Evolutionary conservation across 1,140 invertebrate species (phyloP).

Genomic region (Palaemon carinicauda): DNA sequence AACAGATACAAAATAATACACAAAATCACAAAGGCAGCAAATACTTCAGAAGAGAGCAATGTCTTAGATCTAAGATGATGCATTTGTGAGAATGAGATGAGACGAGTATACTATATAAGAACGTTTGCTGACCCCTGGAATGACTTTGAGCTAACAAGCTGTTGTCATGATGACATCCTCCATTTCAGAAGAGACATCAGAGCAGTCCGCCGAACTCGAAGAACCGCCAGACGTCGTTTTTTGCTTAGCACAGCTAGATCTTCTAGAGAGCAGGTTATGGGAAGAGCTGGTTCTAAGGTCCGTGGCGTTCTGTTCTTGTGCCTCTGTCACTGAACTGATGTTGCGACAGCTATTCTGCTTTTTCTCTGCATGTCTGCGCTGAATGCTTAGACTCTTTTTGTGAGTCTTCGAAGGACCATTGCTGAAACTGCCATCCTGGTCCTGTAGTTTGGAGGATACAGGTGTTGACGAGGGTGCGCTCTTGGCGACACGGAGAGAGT

Average conservation of each 20-base stretch:
- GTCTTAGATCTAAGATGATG: neutral
- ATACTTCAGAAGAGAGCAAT: neutral
- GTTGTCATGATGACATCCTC: constrained; percentile 40
- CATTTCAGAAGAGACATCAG: constrained; percentile 11
- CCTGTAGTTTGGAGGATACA: neutral
- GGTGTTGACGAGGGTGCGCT: neutral
- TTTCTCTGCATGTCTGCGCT: neutral
- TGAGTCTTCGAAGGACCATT: constrained; percentile 8
- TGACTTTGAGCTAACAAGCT: constrained; percentile 2
- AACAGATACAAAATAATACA: no score
- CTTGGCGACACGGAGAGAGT: constrained; percentile 17
- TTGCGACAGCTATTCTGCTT: neutral
- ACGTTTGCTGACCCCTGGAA: neutral
- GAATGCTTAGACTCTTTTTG: neutral
- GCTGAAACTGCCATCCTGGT: constrained; percentile 8
- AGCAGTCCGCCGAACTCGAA: constrained; percentile 14
- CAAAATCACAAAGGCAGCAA: no score
- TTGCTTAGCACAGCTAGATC: neutral
- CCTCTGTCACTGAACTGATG: neutral
- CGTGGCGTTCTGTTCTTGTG: neutral
- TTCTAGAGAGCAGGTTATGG: neutral
- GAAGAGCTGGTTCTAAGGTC: neutral
- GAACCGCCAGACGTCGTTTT: neutral
- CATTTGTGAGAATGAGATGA: neutral
- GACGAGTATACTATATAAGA: neutral